Conservation (phyloP, 2,113 vertebrate genomes). For the Myanophis thanlyinensis region DNA sequence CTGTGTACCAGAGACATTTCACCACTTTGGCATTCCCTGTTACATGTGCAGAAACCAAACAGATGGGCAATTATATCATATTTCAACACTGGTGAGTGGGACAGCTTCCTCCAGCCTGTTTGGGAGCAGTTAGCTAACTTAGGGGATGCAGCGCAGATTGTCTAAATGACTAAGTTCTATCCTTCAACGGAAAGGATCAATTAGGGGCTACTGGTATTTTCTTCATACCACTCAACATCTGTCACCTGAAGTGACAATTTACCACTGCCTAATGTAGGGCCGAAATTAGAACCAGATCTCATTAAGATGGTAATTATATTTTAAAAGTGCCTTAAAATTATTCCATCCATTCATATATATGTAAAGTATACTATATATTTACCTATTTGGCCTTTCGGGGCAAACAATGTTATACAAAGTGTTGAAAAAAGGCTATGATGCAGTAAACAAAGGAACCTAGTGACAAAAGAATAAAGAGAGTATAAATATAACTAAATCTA, state of each 20-base stretch:
- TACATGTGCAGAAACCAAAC: not conserved
- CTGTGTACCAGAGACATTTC: not conserved
- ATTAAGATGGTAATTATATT: not conserved
- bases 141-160: not conserved
- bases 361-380: not conserved
- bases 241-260: not conserved
- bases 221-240: not conserved
- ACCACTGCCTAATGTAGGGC: not conserved
- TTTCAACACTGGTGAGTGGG: not conserved
- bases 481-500: not conserved
- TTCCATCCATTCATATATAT: not conserved
- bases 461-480: not conserved
- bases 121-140: not conserved
- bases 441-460: not conserved
- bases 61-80: not conserved
- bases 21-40: not conserved
- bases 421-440: not conserved
- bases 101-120: not conserved
- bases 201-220: not conserved
- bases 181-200: not conserved
- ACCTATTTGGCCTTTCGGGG: not conserved
- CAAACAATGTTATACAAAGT: not conserved
- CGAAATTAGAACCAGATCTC: not conserved
- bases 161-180: not conserved
- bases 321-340: not conserved